These are phyloP conservation scores for Rhadinocentrus ornatus DNA, from an alignment of 2,797 vertebrate genomes.

Conservation along the genomic window DNA sequence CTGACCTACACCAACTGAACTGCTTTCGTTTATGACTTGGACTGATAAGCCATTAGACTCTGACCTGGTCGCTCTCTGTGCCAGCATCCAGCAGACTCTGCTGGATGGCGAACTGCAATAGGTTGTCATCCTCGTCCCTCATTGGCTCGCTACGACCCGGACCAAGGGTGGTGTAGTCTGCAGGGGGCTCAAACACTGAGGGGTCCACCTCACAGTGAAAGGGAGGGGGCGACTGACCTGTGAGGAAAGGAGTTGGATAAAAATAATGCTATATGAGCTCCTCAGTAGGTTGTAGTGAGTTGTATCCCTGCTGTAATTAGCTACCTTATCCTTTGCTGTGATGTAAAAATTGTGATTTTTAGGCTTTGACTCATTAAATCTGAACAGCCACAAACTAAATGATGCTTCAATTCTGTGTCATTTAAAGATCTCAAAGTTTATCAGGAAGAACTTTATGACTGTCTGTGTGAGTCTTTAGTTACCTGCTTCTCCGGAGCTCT, in stretches of 20 bases:
- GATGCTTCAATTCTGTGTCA: background rate
- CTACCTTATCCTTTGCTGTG: background rate
- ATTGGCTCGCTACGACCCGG: conserved; percentile 91
- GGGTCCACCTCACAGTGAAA: conserved; percentile 92
- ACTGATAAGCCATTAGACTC: background rate
- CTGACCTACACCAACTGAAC: background rate
- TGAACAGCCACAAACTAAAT: background rate
- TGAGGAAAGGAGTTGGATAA: background rate
- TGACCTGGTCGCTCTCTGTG: conserved; percentile 94
- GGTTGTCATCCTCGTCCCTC: conserved; percentile 92
- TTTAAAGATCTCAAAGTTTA: background rate
- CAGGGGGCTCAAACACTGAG: conserved; percentile 90
- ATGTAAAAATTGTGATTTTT: background rate
- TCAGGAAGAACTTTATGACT: background rate
- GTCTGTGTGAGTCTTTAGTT: conserved; percentile 9
- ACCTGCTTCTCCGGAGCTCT: conserved; percentile 77
- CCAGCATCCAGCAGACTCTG: conserved; percentile 94
- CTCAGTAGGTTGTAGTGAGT: background rate
- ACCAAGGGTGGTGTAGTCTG: conserved; percentile 91
- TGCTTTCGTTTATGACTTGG: background rate
- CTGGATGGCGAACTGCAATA: conserved; percentile 96
- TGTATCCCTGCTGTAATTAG: background rate
- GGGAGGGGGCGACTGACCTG: conserved; percentile 77
- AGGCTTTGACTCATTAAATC: background rate
- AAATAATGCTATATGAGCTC: background rate